These are phyloP conservation scores for Mustela erminea DNA, from an alignment of 2,797 vertebrate species.

Conservation along the genomic window DNA sequence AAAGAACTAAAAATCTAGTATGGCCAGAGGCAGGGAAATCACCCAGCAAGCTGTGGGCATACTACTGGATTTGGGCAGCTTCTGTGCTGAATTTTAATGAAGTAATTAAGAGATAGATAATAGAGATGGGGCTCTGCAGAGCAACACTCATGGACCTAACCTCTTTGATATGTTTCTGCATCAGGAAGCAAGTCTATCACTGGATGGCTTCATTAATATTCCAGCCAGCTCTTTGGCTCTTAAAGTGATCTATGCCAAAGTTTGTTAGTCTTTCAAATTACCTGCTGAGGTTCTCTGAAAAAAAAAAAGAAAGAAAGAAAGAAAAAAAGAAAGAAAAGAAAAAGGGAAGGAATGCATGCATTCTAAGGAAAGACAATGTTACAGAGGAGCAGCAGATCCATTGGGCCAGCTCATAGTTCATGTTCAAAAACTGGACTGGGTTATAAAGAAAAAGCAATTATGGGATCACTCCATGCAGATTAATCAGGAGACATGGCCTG, in stretches of 20 bases:
- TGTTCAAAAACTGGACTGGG: constrained; percentile 29
- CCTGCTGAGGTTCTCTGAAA: constrained; percentile 33
- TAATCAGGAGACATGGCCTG: not conserved
- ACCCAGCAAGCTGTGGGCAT: constrained; percentile 78
- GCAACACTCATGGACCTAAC: constrained; percentile 71
- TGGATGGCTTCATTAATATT: constrained; percentile 79
- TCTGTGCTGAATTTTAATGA: constrained; percentile 82
- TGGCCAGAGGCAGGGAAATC: constrained; percentile 81
- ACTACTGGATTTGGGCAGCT: constrained; percentile 71
- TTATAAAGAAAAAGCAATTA: not conserved
- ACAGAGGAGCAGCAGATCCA: not conserved
- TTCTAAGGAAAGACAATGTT: constrained; percentile 50
- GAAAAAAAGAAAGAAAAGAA: not conserved
- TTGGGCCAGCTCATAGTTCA: not conserved
- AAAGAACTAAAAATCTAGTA: constrained; percentile 68
- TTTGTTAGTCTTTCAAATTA: constrained; percentile 83
- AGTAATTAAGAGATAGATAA: constrained; percentile 83
- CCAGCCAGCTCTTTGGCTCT: constrained; percentile 67
- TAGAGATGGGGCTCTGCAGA: constrained; percentile 77
- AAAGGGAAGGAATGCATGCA: not conserved
- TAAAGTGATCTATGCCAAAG: constrained; percentile 79
- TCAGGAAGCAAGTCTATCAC: constrained; percentile 79
- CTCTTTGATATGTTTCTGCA: constrained; percentile 79
- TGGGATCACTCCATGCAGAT: not conserved
- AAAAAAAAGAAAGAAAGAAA: not conserved